A percentile compares a stretch with the other conserved stretches of the same genome.
These are phyloP conservation scores for Apotomis betuletana DNA, from an alignment of 2,888 invertebrate genomes.

Conservation along the genomic window DNA sequence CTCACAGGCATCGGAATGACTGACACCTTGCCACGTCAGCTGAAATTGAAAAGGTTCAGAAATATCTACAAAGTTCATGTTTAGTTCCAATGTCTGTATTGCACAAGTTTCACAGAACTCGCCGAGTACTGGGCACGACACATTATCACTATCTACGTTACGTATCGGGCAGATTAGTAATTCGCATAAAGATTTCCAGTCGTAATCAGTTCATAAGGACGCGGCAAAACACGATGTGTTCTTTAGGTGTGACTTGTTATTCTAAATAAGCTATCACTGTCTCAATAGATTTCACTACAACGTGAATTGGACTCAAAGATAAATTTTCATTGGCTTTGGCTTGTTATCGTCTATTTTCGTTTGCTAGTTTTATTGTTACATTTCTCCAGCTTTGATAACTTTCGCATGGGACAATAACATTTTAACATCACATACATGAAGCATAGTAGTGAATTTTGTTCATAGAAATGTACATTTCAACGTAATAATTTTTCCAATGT, in stretches of 20 bases:
- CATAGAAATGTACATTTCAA: not conserved
- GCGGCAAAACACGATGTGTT: not conserved
- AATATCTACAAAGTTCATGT: constrained; percentile 4
- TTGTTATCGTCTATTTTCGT: constrained; percentile 38
- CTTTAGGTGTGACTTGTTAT: not conserved
- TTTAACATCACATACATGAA: constrained; percentile 32
- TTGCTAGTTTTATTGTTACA: constrained; percentile 35
- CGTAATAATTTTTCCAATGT: not conserved
- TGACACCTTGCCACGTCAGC: constrained; percentile 21
- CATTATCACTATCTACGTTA: not conserved
- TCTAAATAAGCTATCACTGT: not conserved
- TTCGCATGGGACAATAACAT: constrained; percentile 39
- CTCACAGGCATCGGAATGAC: constrained; percentile 4
- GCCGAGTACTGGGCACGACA: not conserved
- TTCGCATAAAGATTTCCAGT: not conserved
- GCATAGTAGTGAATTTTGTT: constrained; percentile 27
- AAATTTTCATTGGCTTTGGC: constrained; percentile 18
- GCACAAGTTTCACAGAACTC: constrained; percentile 13
- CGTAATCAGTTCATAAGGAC: not conserved
- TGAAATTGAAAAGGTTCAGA: not conserved
- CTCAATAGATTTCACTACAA: not conserved
- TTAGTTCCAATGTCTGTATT: constrained; percentile 1
- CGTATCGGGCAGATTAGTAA: constrained; percentile 1
- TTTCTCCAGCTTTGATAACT: constrained; percentile 14
- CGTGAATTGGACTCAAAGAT: not conserved